phyloP scores from a whole-genome alignment of 2,113 vertebrate genomes.

The Daboia siamensis region DNA sequence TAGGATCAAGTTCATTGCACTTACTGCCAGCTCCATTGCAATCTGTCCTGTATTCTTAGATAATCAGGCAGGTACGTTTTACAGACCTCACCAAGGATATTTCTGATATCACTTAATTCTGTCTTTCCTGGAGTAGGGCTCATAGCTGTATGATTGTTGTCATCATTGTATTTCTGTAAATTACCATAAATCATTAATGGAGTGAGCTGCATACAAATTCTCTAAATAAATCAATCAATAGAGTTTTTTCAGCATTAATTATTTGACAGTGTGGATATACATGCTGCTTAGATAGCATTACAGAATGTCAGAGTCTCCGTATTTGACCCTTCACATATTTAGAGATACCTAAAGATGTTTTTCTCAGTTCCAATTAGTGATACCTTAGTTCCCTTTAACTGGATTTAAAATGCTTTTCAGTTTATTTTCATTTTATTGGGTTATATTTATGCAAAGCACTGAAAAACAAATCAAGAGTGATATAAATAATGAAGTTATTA shows the following conservation, averaged over 20 bases:
- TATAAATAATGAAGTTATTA: neutral
- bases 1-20: neutral
- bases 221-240: neutral
- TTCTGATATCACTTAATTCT: neutral
- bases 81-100: neutral
- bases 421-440: neutral
- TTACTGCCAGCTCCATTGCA: neutral
- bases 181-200: neutral
- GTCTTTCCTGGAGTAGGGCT: neutral
- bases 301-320: neutral
- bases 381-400: neutral
- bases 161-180: neutral
- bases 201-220: neutral
- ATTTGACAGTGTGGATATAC: neutral
- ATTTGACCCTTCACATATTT: neutral
- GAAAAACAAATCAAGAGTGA: neutral
- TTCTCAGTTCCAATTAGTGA: neutral
- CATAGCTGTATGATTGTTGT: neutral
- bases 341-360: neutral
- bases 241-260: neutral
- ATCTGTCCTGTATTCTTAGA: neutral
- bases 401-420: neutral
- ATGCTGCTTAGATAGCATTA: neutral
- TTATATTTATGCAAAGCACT: slow-evolving; percentile 4
- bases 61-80: neutral